Evolutionary conservation across 92 coral and sea anemone genomes (phyloP).

Genomic region (Zoanthus solanderi): DNA sequence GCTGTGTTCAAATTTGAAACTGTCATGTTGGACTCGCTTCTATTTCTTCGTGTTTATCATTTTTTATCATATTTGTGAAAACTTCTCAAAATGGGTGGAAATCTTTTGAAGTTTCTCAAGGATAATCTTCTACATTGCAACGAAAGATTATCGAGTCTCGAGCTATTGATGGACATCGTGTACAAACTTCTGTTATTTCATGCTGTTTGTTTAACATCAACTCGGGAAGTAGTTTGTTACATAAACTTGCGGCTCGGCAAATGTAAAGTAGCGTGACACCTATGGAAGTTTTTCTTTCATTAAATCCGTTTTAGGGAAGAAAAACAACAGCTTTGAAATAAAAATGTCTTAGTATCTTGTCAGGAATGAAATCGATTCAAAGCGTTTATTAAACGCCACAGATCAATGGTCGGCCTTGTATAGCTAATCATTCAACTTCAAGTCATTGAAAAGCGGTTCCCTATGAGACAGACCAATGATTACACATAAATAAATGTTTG

Average conservation of each 20-base stretch:
- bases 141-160: neutral
- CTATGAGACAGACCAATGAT: constrained; percentile 25
- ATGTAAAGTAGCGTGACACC: constrained; percentile 18
- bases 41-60: neutral
- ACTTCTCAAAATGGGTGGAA: constrained; percentile 1
- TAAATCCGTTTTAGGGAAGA: constrained; percentile 37
- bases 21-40: neutral
- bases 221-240: constrained; percentile 51
- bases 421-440: constrained; percentile 1
- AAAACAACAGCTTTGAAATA: constrained; percentile 24
- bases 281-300: constrained; percentile 40
- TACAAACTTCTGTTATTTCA: neutral
- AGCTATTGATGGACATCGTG: neutral
- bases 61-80: constrained; percentile 1
- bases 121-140: neutral
- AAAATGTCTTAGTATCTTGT: constrained; percentile 22
- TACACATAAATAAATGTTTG: constrained; percentile 22
- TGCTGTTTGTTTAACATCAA: constrained; percentile 54
- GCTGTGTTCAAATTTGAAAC: constrained; percentile 7
- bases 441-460: constrained; percentile 42
- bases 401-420: constrained; percentile 31
- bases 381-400: constrained; percentile 63
- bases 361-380: constrained; percentile 57
- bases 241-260: constrained; percentile 28
- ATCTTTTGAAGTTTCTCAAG: neutral